Evolutionary conservation across 2,888 invertebrate species (phyloP).

Genomic region (Machimus atricapillus): DNA sequence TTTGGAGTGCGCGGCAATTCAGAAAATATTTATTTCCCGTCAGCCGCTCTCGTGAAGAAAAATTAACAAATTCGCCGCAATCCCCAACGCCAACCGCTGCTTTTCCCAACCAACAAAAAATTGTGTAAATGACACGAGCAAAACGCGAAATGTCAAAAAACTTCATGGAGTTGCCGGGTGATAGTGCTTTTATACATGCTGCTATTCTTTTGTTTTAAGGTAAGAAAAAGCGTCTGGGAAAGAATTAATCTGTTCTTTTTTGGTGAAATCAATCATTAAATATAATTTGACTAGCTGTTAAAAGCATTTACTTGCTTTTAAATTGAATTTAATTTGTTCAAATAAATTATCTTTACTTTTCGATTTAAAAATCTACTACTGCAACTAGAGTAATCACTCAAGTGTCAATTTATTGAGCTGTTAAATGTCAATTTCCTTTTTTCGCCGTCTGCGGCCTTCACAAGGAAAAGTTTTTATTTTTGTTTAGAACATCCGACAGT

Average conservation of each 20-base stretch:
- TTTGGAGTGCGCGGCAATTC: neutral
- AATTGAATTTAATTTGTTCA: neutral
- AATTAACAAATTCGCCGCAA: neutral
- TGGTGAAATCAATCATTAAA: neutral
- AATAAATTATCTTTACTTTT: neutral
- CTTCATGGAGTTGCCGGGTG: neutral
- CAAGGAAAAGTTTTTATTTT: neutral
- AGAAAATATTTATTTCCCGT: neutral
- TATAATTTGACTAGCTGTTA: neutral
- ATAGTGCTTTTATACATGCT: neutral
- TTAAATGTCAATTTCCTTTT: neutral
- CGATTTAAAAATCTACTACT: neutral
- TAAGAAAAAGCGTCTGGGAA: neutral
- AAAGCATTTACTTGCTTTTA: neutral
- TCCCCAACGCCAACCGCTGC: slow-evolving; percentile 6
- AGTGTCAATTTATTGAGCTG: neutral
- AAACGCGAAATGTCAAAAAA: slow-evolving; percentile 15
- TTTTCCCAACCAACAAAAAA: neutral
- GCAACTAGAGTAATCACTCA: neutral
- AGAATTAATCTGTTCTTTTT: neutral
- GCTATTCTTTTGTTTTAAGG: neutral
- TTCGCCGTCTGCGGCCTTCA: neutral
- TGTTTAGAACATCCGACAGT: neutral
- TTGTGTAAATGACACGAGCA: slow-evolving; percentile 13
- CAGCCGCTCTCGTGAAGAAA: slow-evolving; percentile 10